Conservation (phyloP, 2,888 invertebrate species). For the Urechis unicinctus region DNA sequence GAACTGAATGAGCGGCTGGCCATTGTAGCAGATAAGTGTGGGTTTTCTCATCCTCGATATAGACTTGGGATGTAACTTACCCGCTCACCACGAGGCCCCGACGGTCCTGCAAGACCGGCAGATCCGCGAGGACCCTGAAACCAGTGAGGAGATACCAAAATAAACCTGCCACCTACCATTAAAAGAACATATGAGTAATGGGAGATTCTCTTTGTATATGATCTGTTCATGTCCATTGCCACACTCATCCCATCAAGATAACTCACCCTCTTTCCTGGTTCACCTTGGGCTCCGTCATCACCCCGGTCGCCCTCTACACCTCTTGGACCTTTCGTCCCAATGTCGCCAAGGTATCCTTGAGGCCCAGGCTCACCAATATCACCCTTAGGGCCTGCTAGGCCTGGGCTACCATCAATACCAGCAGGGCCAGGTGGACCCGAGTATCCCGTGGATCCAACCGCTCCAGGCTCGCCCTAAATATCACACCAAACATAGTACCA, state of each 20-base stretch:
- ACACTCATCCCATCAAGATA: background rate
- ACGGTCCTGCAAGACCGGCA: background rate
- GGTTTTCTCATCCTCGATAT: too few relatives aligned
- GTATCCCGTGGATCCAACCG: conserved; percentile 10
- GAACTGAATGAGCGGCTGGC: too few relatives aligned
- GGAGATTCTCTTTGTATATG: background rate
- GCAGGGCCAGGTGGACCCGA: conserved; percentile 10
- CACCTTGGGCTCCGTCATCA: conserved; percentile 15
- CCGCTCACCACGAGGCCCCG: background rate
- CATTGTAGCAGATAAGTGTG: too few relatives aligned
- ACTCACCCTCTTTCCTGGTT: conserved; percentile 17
- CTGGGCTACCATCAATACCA: conserved; percentile 13
- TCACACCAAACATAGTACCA: background rate
- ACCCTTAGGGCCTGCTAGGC: conserved; percentile 15
- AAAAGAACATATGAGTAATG: too few relatives aligned
- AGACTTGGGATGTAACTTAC: too few relatives aligned
- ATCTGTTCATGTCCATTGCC: background rate
- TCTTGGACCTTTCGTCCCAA: conserved; percentile 13
- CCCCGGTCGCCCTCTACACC: conserved; percentile 18
- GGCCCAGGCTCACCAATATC: conserved; percentile 13
- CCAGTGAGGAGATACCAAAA: too few relatives aligned
- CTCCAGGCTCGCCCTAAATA: conserved; percentile 10
- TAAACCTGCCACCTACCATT: too few relatives aligned
- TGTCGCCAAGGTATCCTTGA: conserved; percentile 10
- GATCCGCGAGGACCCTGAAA: background rate